Evolutionary conservation across 2,797 vertebrate genomes (phyloP), one percentile per base, ranked within the genome.

Genomic region (Halcyon chelicuti): DNA sequence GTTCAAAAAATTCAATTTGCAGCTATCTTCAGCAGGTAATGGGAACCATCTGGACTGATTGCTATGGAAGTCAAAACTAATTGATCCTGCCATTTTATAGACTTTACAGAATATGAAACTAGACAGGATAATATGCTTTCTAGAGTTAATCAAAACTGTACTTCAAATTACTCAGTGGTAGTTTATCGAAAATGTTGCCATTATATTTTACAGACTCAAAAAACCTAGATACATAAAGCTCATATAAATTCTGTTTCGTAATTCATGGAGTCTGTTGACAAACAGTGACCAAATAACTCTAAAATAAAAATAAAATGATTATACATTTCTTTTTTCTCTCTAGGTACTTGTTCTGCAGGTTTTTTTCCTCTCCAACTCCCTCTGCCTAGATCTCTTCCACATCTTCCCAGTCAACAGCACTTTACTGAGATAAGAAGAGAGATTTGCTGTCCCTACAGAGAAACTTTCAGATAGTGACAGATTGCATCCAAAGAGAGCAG

Each of bases 21-120:
- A 91, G 55, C 66, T 94, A 57, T 83, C 89, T 75, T 95, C 94
- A 95, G 80, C 31, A 96, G 96, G 98, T 97, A 96, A 94, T 94
- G 67, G 88, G 74, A 97, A 89, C 73, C 95, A 97, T 97, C 94
- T 97, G 91, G 91, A 86, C 71, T 73, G 84, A 97, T 35, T 97
- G 93, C 94, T 97, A 92, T 93, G 88, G 70, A 98, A 93, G 97
- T 93, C 87, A 94, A 98, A 97, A 89, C 67, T 96, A 97, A 98
- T 94, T 97, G 95, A 97, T 97, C 73, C 49, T 97, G 83, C 77
- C 79, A 46, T 91, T 96, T 95, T 70, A 91, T 33, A 94, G 52
- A n/a, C 55, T 97, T 97, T 93, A 91, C 86, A 80, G 91, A 97
- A 97, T 40, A 95, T 63, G 46, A 96, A 97, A 97, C 96, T 92